These are phyloP conservation scores for Taeniopygia guttata DNA, from an alignment of 2,797 vertebrate species.

Conservation along the genomic window DNA sequence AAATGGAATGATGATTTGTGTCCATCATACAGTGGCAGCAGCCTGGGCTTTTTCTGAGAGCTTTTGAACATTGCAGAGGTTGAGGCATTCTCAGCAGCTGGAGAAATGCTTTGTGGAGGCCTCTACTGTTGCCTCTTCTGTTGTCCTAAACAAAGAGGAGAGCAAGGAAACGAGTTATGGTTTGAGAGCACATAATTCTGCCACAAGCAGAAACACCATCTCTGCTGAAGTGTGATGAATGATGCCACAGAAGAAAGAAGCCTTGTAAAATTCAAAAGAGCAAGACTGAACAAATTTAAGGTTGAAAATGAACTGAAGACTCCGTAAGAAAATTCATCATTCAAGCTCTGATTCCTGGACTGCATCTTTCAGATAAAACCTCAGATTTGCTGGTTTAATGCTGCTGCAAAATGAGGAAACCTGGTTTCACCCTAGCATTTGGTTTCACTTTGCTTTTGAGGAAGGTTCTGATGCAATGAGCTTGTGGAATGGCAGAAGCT, in stretches of 20 bases:
- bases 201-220: background rate
- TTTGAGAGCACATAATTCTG: background rate
- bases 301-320: background rate
- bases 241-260: background rate
- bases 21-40: background rate
- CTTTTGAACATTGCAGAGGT: background rate
- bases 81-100: background rate
- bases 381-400: background rate
- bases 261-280: background rate
- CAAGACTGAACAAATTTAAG: background rate
- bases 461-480: background rate
- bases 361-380: background rate
- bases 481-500: background rate
- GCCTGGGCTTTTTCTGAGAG: background rate
- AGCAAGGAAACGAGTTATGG: rapidly evolving
- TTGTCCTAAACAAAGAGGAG: background rate
- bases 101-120: background rate
- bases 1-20: background rate
- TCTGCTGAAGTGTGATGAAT: background rate
- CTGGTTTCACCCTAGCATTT: background rate
- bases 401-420: background rate
- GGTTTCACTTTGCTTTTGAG: background rate
- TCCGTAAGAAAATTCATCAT: background rate
- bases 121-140: background rate
- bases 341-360: background rate